Conservation (phyloP, 1,140 invertebrate species). For the Maniola jurtina region DNA sequence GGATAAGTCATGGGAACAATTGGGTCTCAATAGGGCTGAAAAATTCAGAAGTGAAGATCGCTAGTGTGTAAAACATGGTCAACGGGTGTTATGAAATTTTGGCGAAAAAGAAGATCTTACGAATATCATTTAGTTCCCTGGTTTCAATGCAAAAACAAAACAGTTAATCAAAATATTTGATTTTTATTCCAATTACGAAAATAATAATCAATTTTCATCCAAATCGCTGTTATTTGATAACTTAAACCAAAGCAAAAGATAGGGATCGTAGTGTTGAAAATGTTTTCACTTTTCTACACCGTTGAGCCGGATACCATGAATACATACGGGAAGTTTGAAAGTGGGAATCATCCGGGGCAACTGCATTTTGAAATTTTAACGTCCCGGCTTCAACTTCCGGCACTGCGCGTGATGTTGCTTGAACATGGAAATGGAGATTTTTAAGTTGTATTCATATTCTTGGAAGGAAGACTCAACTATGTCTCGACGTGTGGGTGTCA, state of each 20-base stretch:
- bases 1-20: too few species aligned
- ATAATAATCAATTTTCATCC: neutral
- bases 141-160: too few species aligned
- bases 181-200: too few species aligned
- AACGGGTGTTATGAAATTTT: too few species aligned
- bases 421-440: neutral
- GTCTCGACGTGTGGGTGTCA: neutral
- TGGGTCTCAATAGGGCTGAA: too few species aligned
- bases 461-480: neutral
- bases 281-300: constrained; percentile 74
- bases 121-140: too few species aligned
- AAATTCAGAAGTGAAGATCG: too few species aligned
- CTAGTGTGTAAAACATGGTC: too few species aligned
- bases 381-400: constrained; percentile 14
- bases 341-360: constrained; percentile 56
- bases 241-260: constrained; percentile 33
- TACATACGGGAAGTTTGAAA: constrained; percentile 65
- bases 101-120: too few species aligned
- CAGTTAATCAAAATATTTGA: too few species aligned
- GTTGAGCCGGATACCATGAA: constrained; percentile 65
- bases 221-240: constrained; percentile 32
- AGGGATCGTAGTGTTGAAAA: constrained; percentile 53
- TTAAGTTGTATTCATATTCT: constrained; percentile 10
- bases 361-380: constrained; percentile 45
- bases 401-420: neutral